Evolutionary conservation across 2,113 vertebrate species (phyloP).

Genomic region (Menura novaehollandiae): DNA sequence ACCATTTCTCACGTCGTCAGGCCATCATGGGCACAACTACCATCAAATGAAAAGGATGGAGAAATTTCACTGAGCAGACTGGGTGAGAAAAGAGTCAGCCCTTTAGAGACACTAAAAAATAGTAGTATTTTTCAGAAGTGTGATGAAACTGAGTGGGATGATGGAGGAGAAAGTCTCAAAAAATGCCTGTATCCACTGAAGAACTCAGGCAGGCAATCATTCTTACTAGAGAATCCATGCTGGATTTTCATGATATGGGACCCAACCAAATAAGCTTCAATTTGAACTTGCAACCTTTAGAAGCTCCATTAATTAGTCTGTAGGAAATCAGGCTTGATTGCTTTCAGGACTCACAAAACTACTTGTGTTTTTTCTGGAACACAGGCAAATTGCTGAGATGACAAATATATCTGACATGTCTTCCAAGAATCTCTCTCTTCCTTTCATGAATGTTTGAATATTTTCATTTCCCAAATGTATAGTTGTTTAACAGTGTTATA

Average conservation of each 20-base stretch:
- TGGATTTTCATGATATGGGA: background rate
- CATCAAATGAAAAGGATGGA: background rate
- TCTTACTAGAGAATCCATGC: background rate
- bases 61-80: background rate
- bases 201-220: background rate
- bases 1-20: background rate
- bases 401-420: background rate
- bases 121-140: background rate
- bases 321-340: background rate
- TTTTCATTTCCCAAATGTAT: background rate
- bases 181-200: background rate
- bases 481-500: conserved; percentile 22
- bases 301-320: background rate
- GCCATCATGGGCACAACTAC: background rate
- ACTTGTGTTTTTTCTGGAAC: conserved; percentile 20
- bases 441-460: background rate
- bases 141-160: background rate
- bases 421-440: background rate
- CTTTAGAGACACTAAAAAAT: background rate
- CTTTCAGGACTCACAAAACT: background rate
- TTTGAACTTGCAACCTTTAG: background rate
- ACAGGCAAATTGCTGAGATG: background rate
- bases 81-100: background rate
- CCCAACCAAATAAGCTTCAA: background rate
- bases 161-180: background rate